phyloP scores from a whole-genome alignment of 2,888 invertebrate species.

The Apotomis turbidana region DNA sequence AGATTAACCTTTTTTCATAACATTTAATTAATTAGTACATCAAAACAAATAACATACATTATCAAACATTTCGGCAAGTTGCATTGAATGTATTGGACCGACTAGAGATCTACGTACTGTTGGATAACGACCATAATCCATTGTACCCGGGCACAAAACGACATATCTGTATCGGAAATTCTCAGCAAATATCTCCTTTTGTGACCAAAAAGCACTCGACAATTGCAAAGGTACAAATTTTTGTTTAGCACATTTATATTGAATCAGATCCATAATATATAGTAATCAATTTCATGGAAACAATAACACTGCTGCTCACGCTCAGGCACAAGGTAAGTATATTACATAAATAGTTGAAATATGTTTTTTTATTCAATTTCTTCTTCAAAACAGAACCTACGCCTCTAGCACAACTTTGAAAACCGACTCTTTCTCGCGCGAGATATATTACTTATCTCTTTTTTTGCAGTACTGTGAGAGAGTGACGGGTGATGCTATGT shows the following conservation, averaged over 20 bases:
- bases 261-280: constrained; percentile 31
- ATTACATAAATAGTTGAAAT: too few relatives aligned
- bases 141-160: neutral
- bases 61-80: constrained; percentile 74
- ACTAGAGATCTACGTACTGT: constrained; percentile 68
- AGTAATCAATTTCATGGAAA: neutral
- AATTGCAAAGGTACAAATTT: constrained; percentile 30
- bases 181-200: neutral
- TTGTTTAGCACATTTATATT: constrained; percentile 10
- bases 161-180: neutral
- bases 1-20: constrained; percentile 65
- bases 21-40: constrained; percentile 80
- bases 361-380: too few relatives aligned
- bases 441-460: too few relatives aligned
- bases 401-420: too few relatives aligned
- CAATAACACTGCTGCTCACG: neutral
- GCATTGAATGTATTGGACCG: constrained; percentile 74
- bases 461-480: too few relatives aligned
- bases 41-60: constrained; percentile 82
- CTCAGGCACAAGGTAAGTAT: neutral
- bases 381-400: too few relatives aligned
- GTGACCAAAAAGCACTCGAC: neutral
- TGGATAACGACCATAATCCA: neutral
- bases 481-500: too few relatives aligned
- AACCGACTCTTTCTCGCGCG: too few relatives aligned